phyloP scores from a whole-genome alignment of 2,888 invertebrate species.

The Andricus curvator region DNA sequence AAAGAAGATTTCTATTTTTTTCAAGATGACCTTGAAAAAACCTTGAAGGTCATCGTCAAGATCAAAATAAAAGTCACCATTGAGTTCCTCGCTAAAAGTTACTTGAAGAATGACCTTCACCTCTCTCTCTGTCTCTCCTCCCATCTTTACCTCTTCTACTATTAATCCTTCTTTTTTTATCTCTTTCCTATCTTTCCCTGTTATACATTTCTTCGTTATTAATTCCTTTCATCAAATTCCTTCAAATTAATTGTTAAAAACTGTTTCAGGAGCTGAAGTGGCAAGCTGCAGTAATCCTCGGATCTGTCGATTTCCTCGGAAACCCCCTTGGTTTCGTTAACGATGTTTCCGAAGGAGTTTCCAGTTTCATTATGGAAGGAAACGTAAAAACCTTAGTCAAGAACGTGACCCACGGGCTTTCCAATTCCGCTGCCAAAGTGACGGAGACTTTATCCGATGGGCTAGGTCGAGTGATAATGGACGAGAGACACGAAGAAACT shows the following conservation, averaged over 20 bases:
- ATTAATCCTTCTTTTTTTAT: too few species aligned
- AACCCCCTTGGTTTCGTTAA: conserved; percentile 97
- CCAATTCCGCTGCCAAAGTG: conserved; percentile 98
- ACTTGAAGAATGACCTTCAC: too few species aligned
- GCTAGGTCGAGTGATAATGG: conserved; percentile 91
- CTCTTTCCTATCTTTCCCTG: too few species aligned
- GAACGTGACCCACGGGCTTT: conserved; percentile 97
- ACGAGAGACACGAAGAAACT: conserved; percentile 94
- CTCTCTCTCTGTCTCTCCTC: too few species aligned
- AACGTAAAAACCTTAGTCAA: conserved; percentile 94
- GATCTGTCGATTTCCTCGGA: conserved; percentile 98
- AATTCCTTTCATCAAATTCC: too few species aligned
- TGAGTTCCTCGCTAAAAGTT: too few species aligned
- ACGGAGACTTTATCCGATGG: conserved; percentile 95
- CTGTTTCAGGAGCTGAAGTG: conserved; percentile 88
- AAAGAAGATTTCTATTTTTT: too few species aligned
- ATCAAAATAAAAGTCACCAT: too few species aligned
- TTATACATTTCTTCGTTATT: too few species aligned
- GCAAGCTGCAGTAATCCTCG: conserved; percentile 97
- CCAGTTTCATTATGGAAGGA: conserved; percentile 94
- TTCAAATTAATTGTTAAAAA: not conserved
- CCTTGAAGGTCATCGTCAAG: too few species aligned
- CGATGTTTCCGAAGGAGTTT: conserved; percentile 97
- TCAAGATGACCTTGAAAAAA: too few species aligned
- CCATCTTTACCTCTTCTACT: too few species aligned